Conservation (phyloP, 2,113 vertebrate genomes). For the Trichechus manatus region DNA sequence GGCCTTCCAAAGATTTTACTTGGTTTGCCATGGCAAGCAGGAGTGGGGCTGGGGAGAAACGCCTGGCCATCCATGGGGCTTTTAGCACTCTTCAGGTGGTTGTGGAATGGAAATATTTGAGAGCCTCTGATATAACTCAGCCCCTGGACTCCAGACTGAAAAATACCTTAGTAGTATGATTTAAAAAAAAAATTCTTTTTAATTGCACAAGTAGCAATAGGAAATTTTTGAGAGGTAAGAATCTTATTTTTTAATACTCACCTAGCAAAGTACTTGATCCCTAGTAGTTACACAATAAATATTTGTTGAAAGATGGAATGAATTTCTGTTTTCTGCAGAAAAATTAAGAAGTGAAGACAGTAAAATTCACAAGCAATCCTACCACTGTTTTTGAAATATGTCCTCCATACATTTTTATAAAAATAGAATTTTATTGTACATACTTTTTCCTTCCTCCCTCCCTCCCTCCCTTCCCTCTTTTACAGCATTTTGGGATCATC, state of each 20-base stretch:
- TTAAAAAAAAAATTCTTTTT: no score
- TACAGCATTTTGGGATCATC: neutral
- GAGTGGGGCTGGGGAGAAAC: neutral
- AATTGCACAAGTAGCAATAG: neutral
- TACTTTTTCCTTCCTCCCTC: neutral
- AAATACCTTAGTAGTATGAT: neutral
- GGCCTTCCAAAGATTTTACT: neutral
- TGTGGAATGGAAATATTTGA: neutral
- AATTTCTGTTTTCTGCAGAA: slow-evolving; percentile 22
- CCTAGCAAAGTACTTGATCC: neutral
- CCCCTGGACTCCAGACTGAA: neutral
- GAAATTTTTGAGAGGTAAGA: neutral
- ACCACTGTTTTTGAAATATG: neutral
- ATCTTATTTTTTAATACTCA: neutral
- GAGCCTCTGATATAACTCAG: neutral
- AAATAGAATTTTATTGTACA: neutral
- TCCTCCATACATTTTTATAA: neutral
- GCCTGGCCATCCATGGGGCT: neutral
- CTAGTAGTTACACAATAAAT: neutral
- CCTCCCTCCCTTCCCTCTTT: no score
- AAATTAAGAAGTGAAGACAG: neutral
- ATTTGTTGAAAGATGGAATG: neutral
- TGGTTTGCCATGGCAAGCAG: neutral
- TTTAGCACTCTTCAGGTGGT: neutral
- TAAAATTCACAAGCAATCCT: neutral